A percentile compares a stretch with the other conserved stretches of the same genome.
These are phyloP conservation scores for Tinea pellionella DNA, from an alignment of 2,888 invertebrate species.

Conservation along the genomic window DNA sequence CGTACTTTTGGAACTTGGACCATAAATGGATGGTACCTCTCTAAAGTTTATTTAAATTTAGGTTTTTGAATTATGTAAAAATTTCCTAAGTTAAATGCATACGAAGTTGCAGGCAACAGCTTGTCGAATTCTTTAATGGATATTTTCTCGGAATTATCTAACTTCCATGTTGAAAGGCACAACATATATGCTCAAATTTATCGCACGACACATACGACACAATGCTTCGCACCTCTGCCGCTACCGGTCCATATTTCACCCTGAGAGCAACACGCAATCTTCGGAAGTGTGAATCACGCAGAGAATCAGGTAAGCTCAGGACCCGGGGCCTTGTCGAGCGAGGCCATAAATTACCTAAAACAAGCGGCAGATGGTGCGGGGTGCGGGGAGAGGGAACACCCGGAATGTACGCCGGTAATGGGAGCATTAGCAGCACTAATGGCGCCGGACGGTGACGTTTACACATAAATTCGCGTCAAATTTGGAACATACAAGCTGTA, in stretches of 20 bases:
- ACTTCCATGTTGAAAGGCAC: neutral
- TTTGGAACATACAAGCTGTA: conserved; percentile 34
- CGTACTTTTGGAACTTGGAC: no score
- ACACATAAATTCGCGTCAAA: conserved; percentile 65
- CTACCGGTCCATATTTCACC: conserved; percentile 36
- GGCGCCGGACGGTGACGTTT: conserved; percentile 58
- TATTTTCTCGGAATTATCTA: neutral
- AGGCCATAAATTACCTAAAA: conserved; percentile 65
- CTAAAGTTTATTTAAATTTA: no score
- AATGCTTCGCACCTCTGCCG: conserved; percentile 20
- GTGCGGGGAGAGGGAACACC: conserved; percentile 27
- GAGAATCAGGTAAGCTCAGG: conserved; percentile 22
- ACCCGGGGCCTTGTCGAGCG: conserved; percentile 39
- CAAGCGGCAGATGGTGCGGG: conserved; percentile 59
- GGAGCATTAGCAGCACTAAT: conserved; percentile 66
- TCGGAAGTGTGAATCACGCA: conserved; percentile 30
- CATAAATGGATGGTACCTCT: no score
- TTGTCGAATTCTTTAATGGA: neutral
- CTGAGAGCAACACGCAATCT: conserved; percentile 29
- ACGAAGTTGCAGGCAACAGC: no score
- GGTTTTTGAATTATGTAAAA: no score
- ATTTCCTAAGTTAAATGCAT: no score
- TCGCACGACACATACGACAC: conserved; percentile 19
- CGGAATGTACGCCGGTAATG: conserved; percentile 44
- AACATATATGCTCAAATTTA: conserved; percentile 11